These are phyloP conservation scores for Paracentrotus lividus DNA, from an alignment of 53 echinoderm and acorn worm genomes.

Conservation along the genomic window DNA sequence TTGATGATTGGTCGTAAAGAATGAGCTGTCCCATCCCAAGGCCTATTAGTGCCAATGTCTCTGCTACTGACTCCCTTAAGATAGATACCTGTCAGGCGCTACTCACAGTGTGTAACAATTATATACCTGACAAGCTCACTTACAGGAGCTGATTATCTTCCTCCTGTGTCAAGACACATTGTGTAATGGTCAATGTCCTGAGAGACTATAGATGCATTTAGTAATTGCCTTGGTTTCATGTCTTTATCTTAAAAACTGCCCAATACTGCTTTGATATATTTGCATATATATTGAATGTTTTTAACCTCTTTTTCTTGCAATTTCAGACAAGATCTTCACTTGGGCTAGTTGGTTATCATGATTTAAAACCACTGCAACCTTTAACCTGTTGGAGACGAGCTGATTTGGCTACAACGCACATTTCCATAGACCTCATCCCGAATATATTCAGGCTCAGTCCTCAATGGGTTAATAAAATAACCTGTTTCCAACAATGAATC, in stretches of 20 bases:
- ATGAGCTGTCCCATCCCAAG: background rate
- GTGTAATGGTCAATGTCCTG: conserved; percentile 31
- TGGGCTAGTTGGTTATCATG: background rate
- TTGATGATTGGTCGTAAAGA: conserved; percentile 7
- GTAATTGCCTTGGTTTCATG: no score
- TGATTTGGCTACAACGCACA: no score
- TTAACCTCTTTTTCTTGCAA: background rate
- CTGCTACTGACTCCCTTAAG: conserved; percentile 9
- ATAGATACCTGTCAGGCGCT: conserved; percentile 8
- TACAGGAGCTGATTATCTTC: background rate
- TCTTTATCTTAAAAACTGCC: background rate
- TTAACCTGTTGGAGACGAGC: no score
- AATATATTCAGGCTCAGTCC: no score
- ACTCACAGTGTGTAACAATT: background rate
- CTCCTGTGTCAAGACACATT: background rate
- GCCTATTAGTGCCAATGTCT: conserved; percentile 36
- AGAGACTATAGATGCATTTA: background rate
- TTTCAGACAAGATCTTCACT: background rate
- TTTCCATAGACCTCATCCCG: no score
- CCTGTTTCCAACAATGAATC: conserved; percentile 15
- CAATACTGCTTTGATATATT: background rate
- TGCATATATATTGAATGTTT: background rate
- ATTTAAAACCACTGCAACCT: background rate
- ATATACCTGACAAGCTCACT: conserved; percentile 34
- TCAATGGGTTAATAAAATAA: no score